These are phyloP conservation scores for Tigriopus japonicus DNA, from an alignment of 1,140 invertebrate genomes.

Conservation along the genomic window DNA sequence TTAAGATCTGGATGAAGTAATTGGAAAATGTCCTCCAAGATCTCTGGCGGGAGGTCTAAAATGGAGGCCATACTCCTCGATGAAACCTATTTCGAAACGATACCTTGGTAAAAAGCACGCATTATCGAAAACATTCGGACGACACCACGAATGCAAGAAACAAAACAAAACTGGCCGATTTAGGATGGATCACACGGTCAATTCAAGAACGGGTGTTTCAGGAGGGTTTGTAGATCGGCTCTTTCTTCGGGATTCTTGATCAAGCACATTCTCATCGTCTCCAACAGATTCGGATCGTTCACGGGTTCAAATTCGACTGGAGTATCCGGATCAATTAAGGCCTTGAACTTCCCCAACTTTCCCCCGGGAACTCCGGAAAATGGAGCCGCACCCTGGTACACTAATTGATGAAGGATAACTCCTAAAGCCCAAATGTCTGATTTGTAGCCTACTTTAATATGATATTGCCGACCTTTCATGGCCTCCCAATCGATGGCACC, in stretches of 20 bases:
- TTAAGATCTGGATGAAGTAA: background rate
- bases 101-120: too few relatives aligned
- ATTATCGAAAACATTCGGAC: too few relatives aligned
- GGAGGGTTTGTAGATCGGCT: background rate
- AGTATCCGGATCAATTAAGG: background rate
- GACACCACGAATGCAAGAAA: too few relatives aligned
- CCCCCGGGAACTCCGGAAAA: background rate
- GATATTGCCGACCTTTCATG: background rate
- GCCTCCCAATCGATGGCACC: background rate
- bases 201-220: background rate
- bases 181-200: too few relatives aligned
- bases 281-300: background rate
- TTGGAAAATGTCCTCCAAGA: background rate
- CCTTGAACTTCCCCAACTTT: background rate
- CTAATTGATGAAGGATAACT: slow-evolving; percentile 5
- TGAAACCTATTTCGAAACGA: too few relatives aligned
- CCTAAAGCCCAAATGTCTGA: slow-evolving; percentile 9
- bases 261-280: background rate
- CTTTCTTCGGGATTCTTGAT: background rate
- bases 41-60: background rate
- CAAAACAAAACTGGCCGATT: too few relatives aligned
- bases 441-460: background rate
- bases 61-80: background rate
- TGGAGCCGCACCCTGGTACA: background rate
- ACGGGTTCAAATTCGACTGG: background rate